Evolutionary conservation across 1,140 invertebrate genomes (phyloP).

Genomic region (Brachionus rubens): DNA sequence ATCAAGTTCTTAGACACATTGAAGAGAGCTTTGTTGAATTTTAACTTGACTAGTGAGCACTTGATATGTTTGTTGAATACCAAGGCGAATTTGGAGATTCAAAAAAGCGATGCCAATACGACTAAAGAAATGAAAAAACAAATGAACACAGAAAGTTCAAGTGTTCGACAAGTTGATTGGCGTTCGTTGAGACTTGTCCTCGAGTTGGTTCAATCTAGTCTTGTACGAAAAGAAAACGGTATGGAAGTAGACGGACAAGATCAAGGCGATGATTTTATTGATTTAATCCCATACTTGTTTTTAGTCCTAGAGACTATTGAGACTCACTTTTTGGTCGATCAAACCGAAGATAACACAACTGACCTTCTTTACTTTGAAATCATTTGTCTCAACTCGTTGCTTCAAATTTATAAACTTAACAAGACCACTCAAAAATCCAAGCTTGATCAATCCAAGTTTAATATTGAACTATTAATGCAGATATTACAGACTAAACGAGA

Average conservation of each 20-base stretch:
- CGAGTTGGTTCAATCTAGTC: slow-evolving; percentile 5
- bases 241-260: slow-evolving; percentile 19
- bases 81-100: slow-evolving; percentile 11
- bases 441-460: slow-evolving; percentile 30
- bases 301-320: slow-evolving; percentile 13
- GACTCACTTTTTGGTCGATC: slow-evolving; percentile 14
- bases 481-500: slow-evolving; percentile 24
- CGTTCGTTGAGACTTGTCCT: not conserved
- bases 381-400: not conserved
- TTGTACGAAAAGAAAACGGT: not conserved
- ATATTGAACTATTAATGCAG: slow-evolving; percentile 33
- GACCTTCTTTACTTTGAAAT: slow-evolving; percentile 25
- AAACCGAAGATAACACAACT: not conserved
- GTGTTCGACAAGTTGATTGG: not conserved
- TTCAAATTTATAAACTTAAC: slow-evolving; percentile 18
- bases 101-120: not conserved
- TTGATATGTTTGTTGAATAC: not conserved
- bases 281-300: slow-evolving; percentile 12
- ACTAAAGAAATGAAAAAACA: slow-evolving; percentile 39
- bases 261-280: not conserved
- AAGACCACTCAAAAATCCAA: not conserved
- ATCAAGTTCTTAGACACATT: not conserved
- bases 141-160: not conserved
- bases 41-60: not conserved
- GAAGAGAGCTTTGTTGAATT: not conserved